Percentiles rank a stretch among this genome's conserved stretches.
Evolutionary conservation across 2,113 vertebrate species (phyloP).

Genomic region (Tetraodon nigroviridis): DNA sequence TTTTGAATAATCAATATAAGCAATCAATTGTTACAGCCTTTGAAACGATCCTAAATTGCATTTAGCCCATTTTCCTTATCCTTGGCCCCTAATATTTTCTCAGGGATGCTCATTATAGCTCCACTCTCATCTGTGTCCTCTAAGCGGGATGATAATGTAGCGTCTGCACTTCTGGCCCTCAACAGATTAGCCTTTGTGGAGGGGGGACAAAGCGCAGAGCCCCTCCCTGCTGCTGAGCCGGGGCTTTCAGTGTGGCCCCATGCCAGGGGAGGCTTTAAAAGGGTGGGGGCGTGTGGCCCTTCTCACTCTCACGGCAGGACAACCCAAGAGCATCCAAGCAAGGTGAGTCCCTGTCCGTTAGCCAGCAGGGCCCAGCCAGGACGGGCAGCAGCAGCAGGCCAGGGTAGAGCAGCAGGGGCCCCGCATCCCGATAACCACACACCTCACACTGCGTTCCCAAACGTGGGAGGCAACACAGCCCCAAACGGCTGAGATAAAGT

Average conservation of each 20-base stretch:
- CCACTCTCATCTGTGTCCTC: constrained; percentile 18
- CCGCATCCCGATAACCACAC: constrained; percentile 8
- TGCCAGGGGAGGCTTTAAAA: constrained; percentile 82
- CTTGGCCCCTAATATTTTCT: constrained; percentile 7
- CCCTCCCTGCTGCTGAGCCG: constrained; percentile 62
- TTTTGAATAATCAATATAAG: neutral
- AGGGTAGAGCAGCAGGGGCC: constrained; percentile 1
- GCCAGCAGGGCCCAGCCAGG: constrained; percentile 15
- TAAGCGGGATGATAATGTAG: constrained; percentile 60
- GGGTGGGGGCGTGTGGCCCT: constrained; percentile 63
- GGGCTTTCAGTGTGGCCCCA: constrained; percentile 71
- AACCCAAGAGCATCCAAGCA: constrained; percentile 64
- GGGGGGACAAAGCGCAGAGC: constrained; percentile 46
- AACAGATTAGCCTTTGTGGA: constrained; percentile 75
- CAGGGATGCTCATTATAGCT: neutral
- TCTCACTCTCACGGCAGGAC: constrained; percentile 74
- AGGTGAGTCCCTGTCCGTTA: constrained; percentile 70
- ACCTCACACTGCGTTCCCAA: constrained; percentile 5
- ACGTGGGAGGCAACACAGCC: constrained; percentile 10
- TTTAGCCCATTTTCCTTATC: neutral
- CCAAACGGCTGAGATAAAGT: constrained; percentile 22
- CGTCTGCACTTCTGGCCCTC: constrained; percentile 74
- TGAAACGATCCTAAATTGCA: neutral
- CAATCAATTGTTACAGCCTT: neutral
- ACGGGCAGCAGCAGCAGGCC: neutral